These are phyloP conservation scores for Salticus scenicus DNA, from an alignment of 2,888 invertebrate species.

Conservation along the genomic window DNA sequence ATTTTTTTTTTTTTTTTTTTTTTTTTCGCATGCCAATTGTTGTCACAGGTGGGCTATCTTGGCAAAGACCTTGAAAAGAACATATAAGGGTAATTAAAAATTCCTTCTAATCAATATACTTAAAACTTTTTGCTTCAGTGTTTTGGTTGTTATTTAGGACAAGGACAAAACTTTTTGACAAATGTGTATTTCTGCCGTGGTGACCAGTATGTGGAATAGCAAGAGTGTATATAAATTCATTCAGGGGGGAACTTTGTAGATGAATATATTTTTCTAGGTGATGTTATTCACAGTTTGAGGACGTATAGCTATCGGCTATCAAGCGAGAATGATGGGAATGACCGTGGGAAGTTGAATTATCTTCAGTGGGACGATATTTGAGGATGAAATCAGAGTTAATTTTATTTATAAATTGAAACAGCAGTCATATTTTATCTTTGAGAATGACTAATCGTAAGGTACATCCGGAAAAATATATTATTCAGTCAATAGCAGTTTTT, in stretches of 20 bases:
- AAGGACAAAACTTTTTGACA: conserved; percentile 1
- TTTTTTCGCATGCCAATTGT: no score
- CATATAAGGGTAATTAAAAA: neutral
- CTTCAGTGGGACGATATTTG: neutral
- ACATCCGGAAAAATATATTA: neutral
- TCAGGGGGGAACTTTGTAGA: neutral
- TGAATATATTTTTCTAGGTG: neutral
- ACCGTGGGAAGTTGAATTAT: neutral
- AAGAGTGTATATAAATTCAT: neutral
- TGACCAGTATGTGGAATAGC: neutral
- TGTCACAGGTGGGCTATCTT: no score
- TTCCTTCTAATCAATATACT: neutral
- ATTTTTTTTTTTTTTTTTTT: no score
- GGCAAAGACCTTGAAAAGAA: no score
- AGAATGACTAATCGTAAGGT: neutral
- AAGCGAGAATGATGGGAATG: neutral
- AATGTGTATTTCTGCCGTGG: neutral
- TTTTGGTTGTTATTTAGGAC: neutral
- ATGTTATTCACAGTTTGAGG: neutral
- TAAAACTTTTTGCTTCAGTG: neutral
- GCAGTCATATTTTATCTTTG: neutral
- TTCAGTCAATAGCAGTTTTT: no score
- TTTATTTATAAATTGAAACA: neutral
- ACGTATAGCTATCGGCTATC: neutral
- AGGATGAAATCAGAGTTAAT: neutral